These are phyloP conservation scores for Augiades crinisus DNA, from an alignment of 2,888 invertebrate species.

Conservation along the genomic window DNA sequence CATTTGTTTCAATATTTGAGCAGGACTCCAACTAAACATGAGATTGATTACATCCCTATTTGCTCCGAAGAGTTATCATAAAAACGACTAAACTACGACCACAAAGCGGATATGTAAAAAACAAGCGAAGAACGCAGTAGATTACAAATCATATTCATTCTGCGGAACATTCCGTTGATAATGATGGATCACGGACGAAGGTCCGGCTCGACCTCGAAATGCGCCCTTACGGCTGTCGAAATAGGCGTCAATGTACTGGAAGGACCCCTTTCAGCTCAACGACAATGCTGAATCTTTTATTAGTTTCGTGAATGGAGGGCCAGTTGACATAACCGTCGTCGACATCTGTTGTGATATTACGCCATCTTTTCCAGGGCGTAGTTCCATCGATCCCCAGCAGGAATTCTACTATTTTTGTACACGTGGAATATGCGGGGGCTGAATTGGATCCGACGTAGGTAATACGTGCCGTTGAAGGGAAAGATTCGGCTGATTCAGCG, in stretches of 20 bases:
- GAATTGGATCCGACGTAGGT: conserved; percentile 52
- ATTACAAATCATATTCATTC: conserved; percentile 53
- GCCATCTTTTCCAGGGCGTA: conserved; percentile 56
- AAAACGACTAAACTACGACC: conserved; percentile 6
- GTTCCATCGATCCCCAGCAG: conserved; percentile 58
- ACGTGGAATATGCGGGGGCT: conserved; percentile 60
- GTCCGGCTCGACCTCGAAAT: conserved; percentile 55
- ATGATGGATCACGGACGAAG: conserved; percentile 55
- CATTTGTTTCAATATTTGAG: too few relatives aligned
- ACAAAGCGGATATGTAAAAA: conserved; percentile 24
- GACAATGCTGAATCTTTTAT: conserved; percentile 80
- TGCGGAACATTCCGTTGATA: conserved; percentile 58
- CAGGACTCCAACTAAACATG: too few relatives aligned
- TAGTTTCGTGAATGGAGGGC: conserved; percentile 76
- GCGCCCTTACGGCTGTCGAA: conserved; percentile 42
- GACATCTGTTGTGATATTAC: conserved; percentile 79
- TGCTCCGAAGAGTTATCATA: too few relatives aligned
- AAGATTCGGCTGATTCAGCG: conserved; percentile 36
- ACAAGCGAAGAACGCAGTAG: conserved; percentile 30
- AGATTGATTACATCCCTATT: too few relatives aligned
- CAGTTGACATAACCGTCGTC: conserved; percentile 77
- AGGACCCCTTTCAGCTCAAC: conserved; percentile 68
- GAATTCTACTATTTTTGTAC: conserved; percentile 60
- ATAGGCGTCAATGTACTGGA: conserved; percentile 57
- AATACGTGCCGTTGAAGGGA: conserved; percentile 36